These are phyloP conservation scores for Scotopteryx bipunctaria DNA, from an alignment of 2,888 invertebrate genomes.

Conservation along the genomic window DNA sequence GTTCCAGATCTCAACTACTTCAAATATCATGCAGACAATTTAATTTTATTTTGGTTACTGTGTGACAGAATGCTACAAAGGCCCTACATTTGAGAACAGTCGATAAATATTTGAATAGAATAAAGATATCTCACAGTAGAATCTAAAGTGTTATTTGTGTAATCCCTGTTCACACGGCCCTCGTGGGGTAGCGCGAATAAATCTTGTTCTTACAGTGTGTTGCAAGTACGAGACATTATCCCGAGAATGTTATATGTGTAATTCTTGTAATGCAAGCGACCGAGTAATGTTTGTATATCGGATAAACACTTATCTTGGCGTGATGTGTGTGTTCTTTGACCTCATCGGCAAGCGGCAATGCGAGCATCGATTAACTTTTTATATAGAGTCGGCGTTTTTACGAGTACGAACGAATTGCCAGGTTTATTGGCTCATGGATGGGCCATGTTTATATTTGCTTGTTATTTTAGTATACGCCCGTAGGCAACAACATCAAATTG, in stretches of 20 bases:
- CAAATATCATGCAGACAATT: slow-evolving; percentile 16
- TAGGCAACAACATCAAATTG: slow-evolving; percentile 29
- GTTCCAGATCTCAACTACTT: slow-evolving; percentile 26
- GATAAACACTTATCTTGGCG: slow-evolving; percentile 33
- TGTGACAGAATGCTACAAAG: neutral
- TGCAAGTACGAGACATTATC: slow-evolving; percentile 31
- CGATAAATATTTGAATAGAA: neutral
- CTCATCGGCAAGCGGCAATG: slow-evolving; percentile 33
- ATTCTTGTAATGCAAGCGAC: slow-evolving; percentile 33
- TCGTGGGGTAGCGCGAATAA: slow-evolving; percentile 28
- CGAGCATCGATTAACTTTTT: slow-evolving; percentile 52
- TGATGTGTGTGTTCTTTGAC: slow-evolving; percentile 47
- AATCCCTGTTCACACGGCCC: slow-evolving; percentile 25
- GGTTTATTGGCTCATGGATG: slow-evolving; percentile 42
- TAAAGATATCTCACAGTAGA: neutral
- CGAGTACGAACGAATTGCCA: slow-evolving; percentile 45
- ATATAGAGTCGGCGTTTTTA: slow-evolving; percentile 43
- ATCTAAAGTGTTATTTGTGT: slow-evolving; percentile 18
- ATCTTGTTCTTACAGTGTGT: slow-evolving; percentile 30
- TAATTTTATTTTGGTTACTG: slow-evolving; percentile 3
- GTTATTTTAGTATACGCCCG: slow-evolving; percentile 33
- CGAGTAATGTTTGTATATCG: slow-evolving; percentile 36
- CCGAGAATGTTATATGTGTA: slow-evolving; percentile 25
- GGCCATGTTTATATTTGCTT: slow-evolving; percentile 42
- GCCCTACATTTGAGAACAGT: neutral